phyloP scores from a whole-genome alignment of 37 sponge, comb jelly and placozoan species.

The Aphrocallistes beatrix region DNA sequence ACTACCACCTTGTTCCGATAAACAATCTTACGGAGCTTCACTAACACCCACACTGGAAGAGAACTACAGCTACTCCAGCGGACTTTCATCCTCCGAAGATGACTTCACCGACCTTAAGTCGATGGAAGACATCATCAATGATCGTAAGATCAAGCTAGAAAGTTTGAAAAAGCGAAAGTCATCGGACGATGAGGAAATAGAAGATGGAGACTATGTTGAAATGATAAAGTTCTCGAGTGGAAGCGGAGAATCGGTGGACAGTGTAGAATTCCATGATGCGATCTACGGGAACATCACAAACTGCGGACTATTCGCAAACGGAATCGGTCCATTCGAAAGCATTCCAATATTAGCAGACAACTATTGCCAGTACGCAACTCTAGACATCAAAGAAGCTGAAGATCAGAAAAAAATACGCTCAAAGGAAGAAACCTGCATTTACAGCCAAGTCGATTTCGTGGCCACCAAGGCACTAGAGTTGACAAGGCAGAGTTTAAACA shows the following conservation, averaged over 20 bases:
- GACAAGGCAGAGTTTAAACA: neutral
- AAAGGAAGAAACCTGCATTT: neutral
- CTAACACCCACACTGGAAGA: neutral
- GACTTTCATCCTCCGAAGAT: neutral
- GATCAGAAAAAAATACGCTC: neutral
- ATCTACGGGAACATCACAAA: neutral
- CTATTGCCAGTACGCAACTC: neutral
- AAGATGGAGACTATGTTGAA: neutral
- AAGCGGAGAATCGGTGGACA: neutral
- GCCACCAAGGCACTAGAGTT: neutral
- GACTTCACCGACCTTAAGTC: conserved; percentile 2
- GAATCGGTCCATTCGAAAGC: neutral
- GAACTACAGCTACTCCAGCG: neutral
- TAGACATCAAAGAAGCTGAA: neutral
- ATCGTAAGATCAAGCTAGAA: neutral
- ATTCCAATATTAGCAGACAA: neutral
- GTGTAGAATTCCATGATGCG: neutral
- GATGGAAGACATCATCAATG: neutral
- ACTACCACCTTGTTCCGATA: neutral
- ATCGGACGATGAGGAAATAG: neutral
- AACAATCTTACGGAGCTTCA: neutral
- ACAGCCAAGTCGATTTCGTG: neutral
- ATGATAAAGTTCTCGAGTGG: no score
- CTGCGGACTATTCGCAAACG: conserved; percentile 6
- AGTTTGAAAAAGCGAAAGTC: neutral